Conservation (phyloP, 2,797 vertebrate species). For the Anas acuta region DNA sequence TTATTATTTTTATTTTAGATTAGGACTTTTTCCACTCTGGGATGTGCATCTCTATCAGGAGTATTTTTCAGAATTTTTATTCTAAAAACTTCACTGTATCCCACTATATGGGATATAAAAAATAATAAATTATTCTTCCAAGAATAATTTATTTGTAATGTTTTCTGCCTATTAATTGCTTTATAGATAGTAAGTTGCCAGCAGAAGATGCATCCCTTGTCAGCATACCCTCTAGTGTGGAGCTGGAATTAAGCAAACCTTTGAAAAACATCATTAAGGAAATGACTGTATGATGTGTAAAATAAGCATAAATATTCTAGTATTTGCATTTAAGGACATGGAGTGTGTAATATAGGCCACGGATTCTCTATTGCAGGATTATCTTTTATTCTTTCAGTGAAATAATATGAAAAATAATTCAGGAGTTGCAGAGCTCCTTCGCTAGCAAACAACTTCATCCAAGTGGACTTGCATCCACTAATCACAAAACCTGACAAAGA, state of each 20-base stretch:
- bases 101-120: neutral
- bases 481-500: neutral
- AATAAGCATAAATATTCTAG: constrained; percentile 11
- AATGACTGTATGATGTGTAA: neutral
- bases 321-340: neutral
- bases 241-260: neutral
- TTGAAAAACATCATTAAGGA: constrained; percentile 31
- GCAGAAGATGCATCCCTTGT: neutral
- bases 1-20: neutral
- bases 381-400: neutral
- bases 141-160: neutral
- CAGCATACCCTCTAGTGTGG: neutral
- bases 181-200: neutral
- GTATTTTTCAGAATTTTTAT: neutral
- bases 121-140: no score
- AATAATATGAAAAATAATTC: neutral
- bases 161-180: neutral
- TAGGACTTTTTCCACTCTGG: neutral
- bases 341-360: neutral
- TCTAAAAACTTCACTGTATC: neutral
- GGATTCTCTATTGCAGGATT: neutral
- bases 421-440: neutral
- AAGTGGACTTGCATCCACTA: neutral
- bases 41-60: neutral
- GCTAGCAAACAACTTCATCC: neutral